phyloP scores from a whole-genome alignment of 1,140 invertebrate species.

The Pemphigus obesinymphae region DNA sequence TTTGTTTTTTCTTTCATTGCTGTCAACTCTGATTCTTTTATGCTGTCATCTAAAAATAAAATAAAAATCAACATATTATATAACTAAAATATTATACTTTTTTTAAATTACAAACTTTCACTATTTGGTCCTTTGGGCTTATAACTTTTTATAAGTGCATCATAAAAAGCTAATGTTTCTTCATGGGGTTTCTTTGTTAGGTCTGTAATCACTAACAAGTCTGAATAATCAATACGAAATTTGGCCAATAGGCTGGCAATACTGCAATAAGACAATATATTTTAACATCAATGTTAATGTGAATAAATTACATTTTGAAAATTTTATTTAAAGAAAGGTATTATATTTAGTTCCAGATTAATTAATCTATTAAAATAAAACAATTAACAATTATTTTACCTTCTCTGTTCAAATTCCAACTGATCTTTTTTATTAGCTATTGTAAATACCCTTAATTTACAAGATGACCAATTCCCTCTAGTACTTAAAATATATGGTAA shows the following conservation, averaged over 20 bases:
- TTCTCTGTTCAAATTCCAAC: constrained; percentile 43
- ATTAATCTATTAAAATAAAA: not conserved
- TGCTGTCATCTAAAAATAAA: constrained; percentile 46
- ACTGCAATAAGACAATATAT: constrained; percentile 53
- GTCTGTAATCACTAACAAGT: constrained; percentile 83
- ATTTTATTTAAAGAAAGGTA: too few species aligned
- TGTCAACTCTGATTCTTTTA: constrained; percentile 77
- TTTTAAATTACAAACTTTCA: constrained; percentile 15
- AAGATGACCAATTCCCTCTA: constrained; percentile 35
- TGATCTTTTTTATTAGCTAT: constrained; percentile 46
- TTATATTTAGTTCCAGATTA: too few species aligned
- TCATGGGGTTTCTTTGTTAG: constrained; percentile 69
- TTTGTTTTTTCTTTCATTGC: constrained; percentile 87
- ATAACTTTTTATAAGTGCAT: constrained; percentile 60
- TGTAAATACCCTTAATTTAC: constrained; percentile 38
- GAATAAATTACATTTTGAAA: too few species aligned
- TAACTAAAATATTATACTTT: not conserved
- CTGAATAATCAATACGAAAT: constrained; percentile 94
- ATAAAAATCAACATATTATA: not conserved
- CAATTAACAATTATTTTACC: not conserved
- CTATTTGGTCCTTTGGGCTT: constrained; percentile 36
- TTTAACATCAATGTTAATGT: too few species aligned
- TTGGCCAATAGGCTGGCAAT: constrained; percentile 93
- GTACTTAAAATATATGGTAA: constrained; percentile 40
- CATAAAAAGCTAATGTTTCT: constrained; percentile 73